These are phyloP conservation scores for Anoncus sp. DNA, from an alignment of 2,888 invertebrate species.

Conservation along the genomic window DNA sequence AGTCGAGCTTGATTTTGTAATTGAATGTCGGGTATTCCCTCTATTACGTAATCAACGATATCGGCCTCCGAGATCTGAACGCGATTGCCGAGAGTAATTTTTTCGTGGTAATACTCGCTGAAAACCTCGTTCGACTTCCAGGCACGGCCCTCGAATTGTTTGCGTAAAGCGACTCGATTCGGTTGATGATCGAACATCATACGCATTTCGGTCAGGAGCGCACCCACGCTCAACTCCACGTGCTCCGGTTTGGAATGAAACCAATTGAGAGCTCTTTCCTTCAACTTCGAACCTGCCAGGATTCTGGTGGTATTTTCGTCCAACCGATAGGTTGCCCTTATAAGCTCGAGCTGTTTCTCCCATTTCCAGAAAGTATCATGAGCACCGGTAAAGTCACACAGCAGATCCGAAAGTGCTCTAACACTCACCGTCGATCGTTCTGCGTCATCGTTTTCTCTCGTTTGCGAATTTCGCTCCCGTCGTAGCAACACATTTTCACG, in stretches of 20 bases:
- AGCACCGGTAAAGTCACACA: constrained; percentile 20
- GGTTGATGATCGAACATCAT: constrained; percentile 56
- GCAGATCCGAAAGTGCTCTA: constrained; percentile 5
- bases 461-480: background rate
- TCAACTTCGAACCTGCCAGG: constrained; percentile 53
- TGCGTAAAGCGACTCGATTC: constrained; percentile 34
- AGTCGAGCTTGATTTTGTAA: constrained; percentile 57
- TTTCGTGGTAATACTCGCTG: constrained; percentile 61
- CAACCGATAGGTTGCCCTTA: constrained; percentile 30
- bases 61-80: constrained; percentile 51
- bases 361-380: constrained; percentile 12
- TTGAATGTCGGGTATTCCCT: constrained; percentile 50
- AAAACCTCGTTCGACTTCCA: constrained; percentile 55
- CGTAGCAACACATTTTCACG: background rate
- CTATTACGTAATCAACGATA: constrained; percentile 60
- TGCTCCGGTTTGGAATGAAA: constrained; percentile 62
- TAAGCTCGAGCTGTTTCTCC: background rate
- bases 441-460: background rate
- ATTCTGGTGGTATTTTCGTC: constrained; percentile 45
- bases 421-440: constrained; percentile 3
- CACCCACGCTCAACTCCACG: constrained; percentile 3
- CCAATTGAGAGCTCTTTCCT: constrained; percentile 56
- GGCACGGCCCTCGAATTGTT: constrained; percentile 58
- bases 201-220: constrained; percentile 50
- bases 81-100: constrained; percentile 55